A percentile compares a stretch with the other conserved stretches of the same genome.
Conservation (phyloP, 2,888 invertebrate genomes). For the Ormyrus pomaceus region DNA sequence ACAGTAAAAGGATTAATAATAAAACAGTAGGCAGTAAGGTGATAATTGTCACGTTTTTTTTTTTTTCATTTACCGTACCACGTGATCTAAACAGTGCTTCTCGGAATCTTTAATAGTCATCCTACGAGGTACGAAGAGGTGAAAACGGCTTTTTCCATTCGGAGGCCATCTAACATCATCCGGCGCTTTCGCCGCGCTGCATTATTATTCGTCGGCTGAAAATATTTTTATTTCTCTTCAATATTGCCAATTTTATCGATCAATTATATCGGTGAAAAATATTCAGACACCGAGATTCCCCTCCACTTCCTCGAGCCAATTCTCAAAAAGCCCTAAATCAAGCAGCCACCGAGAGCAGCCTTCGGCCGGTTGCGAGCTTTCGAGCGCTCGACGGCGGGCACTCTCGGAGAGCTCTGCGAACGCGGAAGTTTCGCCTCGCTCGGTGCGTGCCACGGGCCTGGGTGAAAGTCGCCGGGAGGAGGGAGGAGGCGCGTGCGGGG, state of each 20-base stretch:
- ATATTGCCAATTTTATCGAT: no score
- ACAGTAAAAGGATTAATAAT: no score
- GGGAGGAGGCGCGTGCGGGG: conserved; percentile 16
- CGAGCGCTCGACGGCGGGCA: background rate
- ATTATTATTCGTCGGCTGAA: no score
- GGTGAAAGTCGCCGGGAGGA: conserved; percentile 49
- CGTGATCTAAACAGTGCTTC: background rate
- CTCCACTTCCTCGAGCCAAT: no score
- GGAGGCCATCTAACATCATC: no score
- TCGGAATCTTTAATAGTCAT: conserved; percentile 7
- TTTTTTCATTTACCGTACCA: background rate
- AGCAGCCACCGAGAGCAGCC: no score
- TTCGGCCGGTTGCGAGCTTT: background rate
- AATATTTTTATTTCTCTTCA: no score
- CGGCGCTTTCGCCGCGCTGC: no score
- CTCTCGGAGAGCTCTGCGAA: background rate
- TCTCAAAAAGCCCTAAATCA: background rate
- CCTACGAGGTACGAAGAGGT: background rate
- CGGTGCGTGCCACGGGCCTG: background rate
- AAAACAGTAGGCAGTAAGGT: conserved; percentile 20
- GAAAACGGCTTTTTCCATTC: background rate
- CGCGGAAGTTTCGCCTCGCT: conserved; percentile 38
- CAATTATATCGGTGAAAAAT: no score
- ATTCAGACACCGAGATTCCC: no score
- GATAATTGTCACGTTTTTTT: conserved; percentile 32